Conservation (phyloP, 2,797 vertebrate species). For the Eulemur rubriventer region DNA sequence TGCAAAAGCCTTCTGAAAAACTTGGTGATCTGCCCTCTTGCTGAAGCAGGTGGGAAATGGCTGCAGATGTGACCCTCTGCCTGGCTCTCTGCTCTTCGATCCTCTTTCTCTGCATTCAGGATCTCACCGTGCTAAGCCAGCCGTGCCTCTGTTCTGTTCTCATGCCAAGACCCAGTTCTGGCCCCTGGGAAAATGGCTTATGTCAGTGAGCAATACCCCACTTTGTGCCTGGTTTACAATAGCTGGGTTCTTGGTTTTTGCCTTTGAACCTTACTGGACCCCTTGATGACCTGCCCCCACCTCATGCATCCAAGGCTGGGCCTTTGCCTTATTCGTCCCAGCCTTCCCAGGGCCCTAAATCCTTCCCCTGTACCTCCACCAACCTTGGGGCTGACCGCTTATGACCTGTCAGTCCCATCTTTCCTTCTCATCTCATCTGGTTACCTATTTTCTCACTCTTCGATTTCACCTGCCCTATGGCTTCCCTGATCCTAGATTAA, state of each 20-base stretch:
- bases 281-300: background rate
- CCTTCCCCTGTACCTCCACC: background rate
- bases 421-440: background rate
- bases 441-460: background rate
- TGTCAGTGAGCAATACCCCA: background rate
- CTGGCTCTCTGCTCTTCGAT: background rate
- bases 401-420: background rate
- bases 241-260: background rate
- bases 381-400: background rate
- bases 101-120: background rate
- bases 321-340: background rate
- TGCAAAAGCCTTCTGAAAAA: background rate
- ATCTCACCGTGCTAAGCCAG: background rate
- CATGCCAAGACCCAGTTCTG: background rate
- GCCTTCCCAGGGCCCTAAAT: background rate
- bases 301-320: no score
- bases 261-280: background rate
- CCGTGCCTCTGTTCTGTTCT: background rate
- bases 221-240: background rate
- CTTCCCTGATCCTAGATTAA: background rate
- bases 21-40: background rate
- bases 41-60: background rate
- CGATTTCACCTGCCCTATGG: background rate
- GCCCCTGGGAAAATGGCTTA: background rate
- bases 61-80: background rate